Base-by-base conservation (phyloP, 2,888 invertebrate genomes). In the Enoplolaimus lenunculus region DNA sequence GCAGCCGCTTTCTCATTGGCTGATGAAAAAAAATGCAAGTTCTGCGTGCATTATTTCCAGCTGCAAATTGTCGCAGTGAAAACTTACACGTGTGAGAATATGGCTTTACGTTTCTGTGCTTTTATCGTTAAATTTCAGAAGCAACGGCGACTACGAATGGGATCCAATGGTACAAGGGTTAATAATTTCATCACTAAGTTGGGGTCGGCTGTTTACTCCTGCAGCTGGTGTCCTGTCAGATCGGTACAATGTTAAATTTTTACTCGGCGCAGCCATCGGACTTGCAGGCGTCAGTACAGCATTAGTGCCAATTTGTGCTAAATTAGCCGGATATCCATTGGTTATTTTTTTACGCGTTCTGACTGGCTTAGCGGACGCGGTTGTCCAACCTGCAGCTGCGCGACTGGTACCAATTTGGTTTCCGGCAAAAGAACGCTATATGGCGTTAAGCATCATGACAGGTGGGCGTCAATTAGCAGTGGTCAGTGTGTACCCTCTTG, bases 381-480 rank as follows among this genome's bases (percentile, higher is more conserved):
- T 70, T n/a, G 31, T 70, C 31, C 70, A 69, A 57, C 70, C 70
- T 7, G 68, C 68, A n/a, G 21, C n/a, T n/a, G 59, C 65, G 26
- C 26, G 59, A 13, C 35, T 69, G 21, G 1, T 69, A 1, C 13
- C 71, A n/a, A 29, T 7, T n/a, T 71, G 71, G 71, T 71, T 45
- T 64, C 28, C 60, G 13, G 60, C 29, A 21, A 16, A 28, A 28
- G 65, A 60, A 31, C 60, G 69, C 21, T 60, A 16, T n/a, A 60
- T 21, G 1, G 71, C 71, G 1, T 13, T 69, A 34, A 34, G 60
- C n/a, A 34, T 59, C n/a, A 62, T 60, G 16, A 69, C 71, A 1
- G 69, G 68, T n/a, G 71, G 71, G 1, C 69, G 71, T 2, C 71
- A 71, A 34, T 13, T 71, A 21, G 71, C 60, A 45, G 30, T 29